phyloP scores from a whole-genome alignment of 2,797 vertebrate species.

The Cheracebus regulus region DNA sequence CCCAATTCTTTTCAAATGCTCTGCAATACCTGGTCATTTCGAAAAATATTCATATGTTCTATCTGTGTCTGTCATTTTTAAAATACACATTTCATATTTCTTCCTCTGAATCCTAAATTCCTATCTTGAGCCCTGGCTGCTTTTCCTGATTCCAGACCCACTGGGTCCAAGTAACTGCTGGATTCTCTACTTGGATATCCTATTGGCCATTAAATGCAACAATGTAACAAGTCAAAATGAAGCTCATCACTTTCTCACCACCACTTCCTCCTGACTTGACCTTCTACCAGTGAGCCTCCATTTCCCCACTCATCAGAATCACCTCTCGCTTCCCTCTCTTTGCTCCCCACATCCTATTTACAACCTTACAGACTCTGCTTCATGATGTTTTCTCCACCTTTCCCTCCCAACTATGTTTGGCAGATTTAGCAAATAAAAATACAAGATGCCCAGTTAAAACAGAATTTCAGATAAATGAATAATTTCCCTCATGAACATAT shows the following conservation, averaged over 20 bases:
- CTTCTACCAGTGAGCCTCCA: neutral
- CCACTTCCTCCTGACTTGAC: neutral
- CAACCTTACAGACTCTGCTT: neutral
- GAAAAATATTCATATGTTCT: neutral
- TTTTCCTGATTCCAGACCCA: neutral
- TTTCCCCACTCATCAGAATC: neutral
- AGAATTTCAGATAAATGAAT: neutral
- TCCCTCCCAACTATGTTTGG: neutral
- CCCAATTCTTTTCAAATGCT: neutral
- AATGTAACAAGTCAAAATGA: neutral
- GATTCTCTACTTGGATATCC: neutral
- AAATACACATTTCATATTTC: neutral
- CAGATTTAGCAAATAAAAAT: constrained; percentile 29
- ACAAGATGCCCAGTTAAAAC: neutral
- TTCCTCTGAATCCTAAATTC: neutral
- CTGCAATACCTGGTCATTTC: neutral
- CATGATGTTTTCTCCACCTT: neutral
- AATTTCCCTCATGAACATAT: neutral
- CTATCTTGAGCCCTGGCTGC: neutral
- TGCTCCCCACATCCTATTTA: neutral
- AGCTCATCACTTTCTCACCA: accelerated
- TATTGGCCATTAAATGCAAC: neutral
- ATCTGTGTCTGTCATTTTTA: neutral
- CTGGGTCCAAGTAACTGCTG: neutral
- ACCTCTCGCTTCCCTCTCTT: neutral